phyloP scores from a whole-genome alignment of 1,140 invertebrate genomes.

The Copidosoma floridanum region DNA sequence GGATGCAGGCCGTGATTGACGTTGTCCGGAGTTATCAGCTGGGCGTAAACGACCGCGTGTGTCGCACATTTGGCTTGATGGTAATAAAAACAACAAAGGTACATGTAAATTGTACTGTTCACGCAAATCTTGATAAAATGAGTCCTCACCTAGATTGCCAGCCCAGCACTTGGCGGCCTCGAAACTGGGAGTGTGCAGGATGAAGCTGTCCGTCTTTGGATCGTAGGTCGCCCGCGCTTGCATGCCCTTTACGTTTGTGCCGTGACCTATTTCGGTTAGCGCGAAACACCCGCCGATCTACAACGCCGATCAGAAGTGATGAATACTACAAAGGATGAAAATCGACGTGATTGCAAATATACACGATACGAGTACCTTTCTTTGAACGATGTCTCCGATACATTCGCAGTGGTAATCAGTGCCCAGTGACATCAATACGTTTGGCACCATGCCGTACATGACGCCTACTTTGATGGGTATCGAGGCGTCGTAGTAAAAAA shows the following conservation, averaged over 20 bases:
- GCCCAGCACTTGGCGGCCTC: constrained; percentile 95
- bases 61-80: constrained; percentile 86
- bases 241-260: constrained; percentile 89
- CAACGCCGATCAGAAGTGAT: constrained; percentile 16
- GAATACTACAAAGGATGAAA: too few relatives aligned
- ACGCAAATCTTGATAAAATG: too few relatives aligned
- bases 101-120: too few relatives aligned
- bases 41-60: constrained; percentile 85
- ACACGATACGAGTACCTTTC: too few relatives aligned
- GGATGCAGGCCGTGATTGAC: constrained; percentile 83
- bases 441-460: constrained; percentile 67
- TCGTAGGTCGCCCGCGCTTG: constrained; percentile 89
- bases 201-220: constrained; percentile 72
- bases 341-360: too few relatives aligned
- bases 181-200: constrained; percentile 89
- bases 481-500: constrained; percentile 66
- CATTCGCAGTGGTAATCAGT: constrained; percentile 74
- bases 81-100: too few relatives aligned
- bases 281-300: constrained; percentile 80
- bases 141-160: constrained; percentile 75
- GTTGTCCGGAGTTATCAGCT: constrained; percentile 71
- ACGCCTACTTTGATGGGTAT: constrained; percentile 70
- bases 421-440: constrained; percentile 70
- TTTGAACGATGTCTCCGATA: constrained; percentile 66
- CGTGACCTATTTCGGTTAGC: constrained; percentile 90